Percentiles rank a stretch among this genome's conserved stretches.
Evolutionary conservation across 2,888 invertebrate genomes (phyloP).

Genomic region (Schrankia costaestrigalis): DNA sequence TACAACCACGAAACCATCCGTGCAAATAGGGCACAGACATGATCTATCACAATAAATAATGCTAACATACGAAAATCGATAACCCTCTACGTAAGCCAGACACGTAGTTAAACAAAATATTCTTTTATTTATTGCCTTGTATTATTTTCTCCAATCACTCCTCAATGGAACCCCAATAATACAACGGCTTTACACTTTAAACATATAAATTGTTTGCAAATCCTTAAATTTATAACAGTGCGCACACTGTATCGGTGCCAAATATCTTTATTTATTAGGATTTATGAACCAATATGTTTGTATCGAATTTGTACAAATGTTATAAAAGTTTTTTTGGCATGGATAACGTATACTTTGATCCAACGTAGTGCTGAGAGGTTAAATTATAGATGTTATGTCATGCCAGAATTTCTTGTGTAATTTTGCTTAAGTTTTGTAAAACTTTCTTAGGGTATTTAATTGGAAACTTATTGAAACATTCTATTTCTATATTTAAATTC

Average conservation of each 20-base stretch:
- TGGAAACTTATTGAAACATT: no score
- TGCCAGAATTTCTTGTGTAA: no score
- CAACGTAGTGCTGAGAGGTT: conserved; percentile 19
- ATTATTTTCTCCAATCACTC: conserved; percentile 7
- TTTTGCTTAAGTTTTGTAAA: no score
- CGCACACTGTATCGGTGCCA: conserved; percentile 30
- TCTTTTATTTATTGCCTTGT: conserved; percentile 4
- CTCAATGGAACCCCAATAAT: conserved; percentile 16
- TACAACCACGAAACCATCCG: no score
- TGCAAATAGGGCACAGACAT: no score
- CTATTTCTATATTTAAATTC: no score
- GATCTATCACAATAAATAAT: no score
- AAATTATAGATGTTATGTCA: conserved; percentile 24
- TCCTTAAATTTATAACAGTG: conserved; percentile 35
- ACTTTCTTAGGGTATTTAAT: no score
- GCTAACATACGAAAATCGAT: no score
- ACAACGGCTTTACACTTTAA: conserved; percentile 21
- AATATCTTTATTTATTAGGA: conserved; percentile 39
- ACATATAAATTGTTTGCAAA: conserved; percentile 35
- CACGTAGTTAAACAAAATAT: no score
- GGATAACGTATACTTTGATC: conserved; percentile 14
- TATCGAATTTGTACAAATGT: conserved; percentile 24
- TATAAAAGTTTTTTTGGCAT: conserved; percentile 30
- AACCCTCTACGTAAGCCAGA: no score
- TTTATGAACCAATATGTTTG: conserved; percentile 35